A percentile compares a stretch with the other conserved stretches of the same genome.
Conservation (phyloP, 2,888 invertebrate species). For the Acronicta alni region DNA sequence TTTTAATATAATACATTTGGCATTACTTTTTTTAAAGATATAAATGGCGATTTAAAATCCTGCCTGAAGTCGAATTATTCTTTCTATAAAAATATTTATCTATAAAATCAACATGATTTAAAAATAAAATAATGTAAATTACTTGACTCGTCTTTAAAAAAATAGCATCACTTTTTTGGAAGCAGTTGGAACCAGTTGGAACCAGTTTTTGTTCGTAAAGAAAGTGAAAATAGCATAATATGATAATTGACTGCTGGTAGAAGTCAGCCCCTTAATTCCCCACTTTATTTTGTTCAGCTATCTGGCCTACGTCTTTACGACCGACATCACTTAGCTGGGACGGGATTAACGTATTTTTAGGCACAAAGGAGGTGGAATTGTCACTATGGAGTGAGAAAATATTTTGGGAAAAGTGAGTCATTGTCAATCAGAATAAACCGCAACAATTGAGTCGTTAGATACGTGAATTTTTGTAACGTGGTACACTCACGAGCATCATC, state of each 20-base stretch:
- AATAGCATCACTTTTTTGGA: not conserved
- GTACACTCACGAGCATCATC: no score
- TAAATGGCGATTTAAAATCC: no score
- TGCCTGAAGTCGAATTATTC: no score
- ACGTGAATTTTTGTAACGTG: no score
- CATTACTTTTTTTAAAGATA: no score
- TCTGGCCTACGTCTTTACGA: conserved; percentile 52
- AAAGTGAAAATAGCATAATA: conserved; percentile 28
- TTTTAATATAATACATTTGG: no score
- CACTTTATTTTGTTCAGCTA: conserved; percentile 48
- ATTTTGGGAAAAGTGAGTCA: conserved; percentile 19
- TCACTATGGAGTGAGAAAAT: conserved; percentile 30
- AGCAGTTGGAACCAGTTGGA: no score
- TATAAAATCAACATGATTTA: no score
- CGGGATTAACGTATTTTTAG: conserved; percentile 44
- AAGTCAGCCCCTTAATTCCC: conserved; percentile 26
- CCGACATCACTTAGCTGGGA: conserved; percentile 53
- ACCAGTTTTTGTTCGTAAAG: conserved; percentile 7
- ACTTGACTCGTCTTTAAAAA: no score
- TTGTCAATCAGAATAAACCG: conserved; percentile 14
- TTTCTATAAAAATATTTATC: no score
- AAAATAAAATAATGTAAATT: no score
- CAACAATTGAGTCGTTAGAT: no score
- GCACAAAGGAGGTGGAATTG: conserved; percentile 29
- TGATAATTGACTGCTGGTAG: conserved; percentile 42